phyloP scores from a whole-genome alignment of 2,797 vertebrate species.

The Limnodromus scolopaceus region DNA sequence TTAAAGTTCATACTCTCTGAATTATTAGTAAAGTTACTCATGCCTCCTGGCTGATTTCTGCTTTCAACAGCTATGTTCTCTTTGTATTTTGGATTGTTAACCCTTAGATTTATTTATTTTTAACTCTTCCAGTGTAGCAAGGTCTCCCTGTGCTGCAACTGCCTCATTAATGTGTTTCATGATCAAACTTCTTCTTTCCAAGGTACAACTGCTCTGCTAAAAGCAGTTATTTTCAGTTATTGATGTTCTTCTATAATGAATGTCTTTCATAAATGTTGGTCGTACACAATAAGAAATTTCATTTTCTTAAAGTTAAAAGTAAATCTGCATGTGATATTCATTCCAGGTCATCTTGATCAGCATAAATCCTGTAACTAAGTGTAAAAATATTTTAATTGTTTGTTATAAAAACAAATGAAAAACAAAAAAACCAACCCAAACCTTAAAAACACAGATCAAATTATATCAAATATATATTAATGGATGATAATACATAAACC shows the following conservation, averaged over 20 bases:
- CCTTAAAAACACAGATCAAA: not conserved
- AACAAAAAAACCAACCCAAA: too few species aligned
- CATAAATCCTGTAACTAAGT: not conserved
- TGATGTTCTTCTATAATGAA: not conserved
- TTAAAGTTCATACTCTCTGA: not conserved
- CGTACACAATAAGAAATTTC: not conserved
- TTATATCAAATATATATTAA: not conserved
- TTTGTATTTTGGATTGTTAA: not conserved
- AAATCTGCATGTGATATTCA: not conserved
- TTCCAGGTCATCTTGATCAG: not conserved
- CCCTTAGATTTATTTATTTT: not conserved
- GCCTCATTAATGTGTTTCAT: not conserved
- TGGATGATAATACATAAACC: not conserved
- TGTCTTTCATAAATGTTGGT: not conserved
- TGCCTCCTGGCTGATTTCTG: not conserved
- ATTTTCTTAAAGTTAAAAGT: not conserved
- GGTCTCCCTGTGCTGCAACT: not conserved
- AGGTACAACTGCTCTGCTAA: not conserved
- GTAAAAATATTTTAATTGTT: not conserved
- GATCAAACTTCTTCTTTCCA: not conserved
- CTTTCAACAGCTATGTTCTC: not conserved
- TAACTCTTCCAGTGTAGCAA: not conserved
- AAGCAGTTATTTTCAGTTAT: not conserved
- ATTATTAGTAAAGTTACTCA: not conserved
- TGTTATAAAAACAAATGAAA: not conserved